Percentiles rank a stretch among this genome's conserved stretches.
Evolutionary conservation across 2,113 vertebrate genomes (phyloP).

Genomic region (Sturnira hondurensis): DNA sequence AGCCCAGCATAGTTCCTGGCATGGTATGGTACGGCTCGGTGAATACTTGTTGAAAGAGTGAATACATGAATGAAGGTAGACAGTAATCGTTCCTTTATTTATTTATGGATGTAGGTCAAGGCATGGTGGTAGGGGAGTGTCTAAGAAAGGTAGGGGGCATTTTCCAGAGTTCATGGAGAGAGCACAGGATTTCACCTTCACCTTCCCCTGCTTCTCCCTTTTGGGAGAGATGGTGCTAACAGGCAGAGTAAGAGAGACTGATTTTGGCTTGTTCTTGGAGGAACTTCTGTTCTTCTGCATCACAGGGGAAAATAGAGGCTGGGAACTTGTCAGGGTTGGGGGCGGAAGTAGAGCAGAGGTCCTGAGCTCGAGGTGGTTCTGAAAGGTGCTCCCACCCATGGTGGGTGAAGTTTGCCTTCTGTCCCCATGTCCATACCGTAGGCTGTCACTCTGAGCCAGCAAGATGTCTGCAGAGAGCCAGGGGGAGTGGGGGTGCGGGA

Average conservation of each 20-base stretch:
- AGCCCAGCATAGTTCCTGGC: neutral
- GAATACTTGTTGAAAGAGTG: neutral
- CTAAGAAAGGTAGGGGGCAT: neutral
- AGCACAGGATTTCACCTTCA: neutral
- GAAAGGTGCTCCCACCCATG: no score
- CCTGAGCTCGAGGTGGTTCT: neutral
- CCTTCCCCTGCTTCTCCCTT: neutral
- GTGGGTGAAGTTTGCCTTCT: neutral
- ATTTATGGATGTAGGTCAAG: neutral
- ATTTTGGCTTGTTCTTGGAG: neutral
- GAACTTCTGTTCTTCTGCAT: neutral
- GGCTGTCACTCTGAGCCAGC: neutral
- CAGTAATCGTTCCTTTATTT: neutral
- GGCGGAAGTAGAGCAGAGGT: neutral
- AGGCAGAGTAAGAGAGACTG: neutral
- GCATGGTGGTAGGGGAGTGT: neutral
- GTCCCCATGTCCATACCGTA: fast-evolving
- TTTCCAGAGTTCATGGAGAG: neutral
- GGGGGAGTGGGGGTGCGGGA: neutral
- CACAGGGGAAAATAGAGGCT: neutral
- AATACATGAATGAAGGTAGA: neutral
- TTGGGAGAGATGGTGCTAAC: neutral
- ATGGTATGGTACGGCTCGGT: neutral
- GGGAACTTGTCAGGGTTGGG: neutral
- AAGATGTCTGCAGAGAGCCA: neutral